phyloP scores from a whole-genome alignment of 1,140 invertebrate genomes.

The Cotesia chilonis region DNA sequence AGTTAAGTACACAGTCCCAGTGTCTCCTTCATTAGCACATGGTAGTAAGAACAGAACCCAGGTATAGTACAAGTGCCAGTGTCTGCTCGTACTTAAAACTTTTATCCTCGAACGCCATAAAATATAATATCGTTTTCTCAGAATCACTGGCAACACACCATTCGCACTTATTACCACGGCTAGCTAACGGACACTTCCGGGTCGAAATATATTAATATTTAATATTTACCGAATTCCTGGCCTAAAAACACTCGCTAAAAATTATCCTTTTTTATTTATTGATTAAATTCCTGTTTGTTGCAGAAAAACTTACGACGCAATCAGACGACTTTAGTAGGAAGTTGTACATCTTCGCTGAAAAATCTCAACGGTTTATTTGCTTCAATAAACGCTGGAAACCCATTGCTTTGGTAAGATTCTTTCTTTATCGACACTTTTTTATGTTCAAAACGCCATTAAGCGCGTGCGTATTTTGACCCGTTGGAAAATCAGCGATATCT shows the following conservation, averaged over 20 bases:
- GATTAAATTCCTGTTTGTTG: constrained; percentile 51
- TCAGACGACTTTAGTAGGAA: constrained; percentile 65
- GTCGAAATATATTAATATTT: no score
- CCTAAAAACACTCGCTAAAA: background rate
- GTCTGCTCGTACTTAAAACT: constrained; percentile 28
- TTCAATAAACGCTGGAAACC: constrained; percentile 69
- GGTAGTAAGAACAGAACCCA: constrained; percentile 40
- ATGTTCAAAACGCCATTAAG: no score
- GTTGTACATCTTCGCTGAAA: constrained; percentile 68
- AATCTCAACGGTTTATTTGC: constrained; percentile 68
- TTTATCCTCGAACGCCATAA: background rate
- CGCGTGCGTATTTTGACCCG: no score
- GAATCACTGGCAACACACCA: no score
- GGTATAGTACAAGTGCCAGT: background rate
- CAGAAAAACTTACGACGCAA: constrained; percentile 68
- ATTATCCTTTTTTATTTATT: constrained; percentile 19
- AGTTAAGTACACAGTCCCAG: constrained; percentile 56
- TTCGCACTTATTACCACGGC: no score
- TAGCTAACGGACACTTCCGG: no score
- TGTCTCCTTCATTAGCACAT: constrained; percentile 63
- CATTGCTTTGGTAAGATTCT: constrained; percentile 66
- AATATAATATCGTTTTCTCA: no score
- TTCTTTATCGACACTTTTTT: background rate
- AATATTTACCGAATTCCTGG: no score
- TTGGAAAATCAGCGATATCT: no score